These are phyloP conservation scores for Phyllostomus discolor DNA, from an alignment of 2,113 vertebrate species.

Conservation along the genomic window DNA sequence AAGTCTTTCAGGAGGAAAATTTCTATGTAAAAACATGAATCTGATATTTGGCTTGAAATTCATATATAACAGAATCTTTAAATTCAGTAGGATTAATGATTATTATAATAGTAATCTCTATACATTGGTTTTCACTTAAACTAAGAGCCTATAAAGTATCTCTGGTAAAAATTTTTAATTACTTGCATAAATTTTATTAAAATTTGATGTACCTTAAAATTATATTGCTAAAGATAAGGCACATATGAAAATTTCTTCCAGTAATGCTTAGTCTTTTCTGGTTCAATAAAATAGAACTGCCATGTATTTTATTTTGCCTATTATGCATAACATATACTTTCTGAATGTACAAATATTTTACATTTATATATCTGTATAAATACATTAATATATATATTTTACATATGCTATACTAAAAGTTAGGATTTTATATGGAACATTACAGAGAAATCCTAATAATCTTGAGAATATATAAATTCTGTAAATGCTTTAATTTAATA, in stretches of 20 bases:
- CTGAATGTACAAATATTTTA: not conserved
- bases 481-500: not conserved
- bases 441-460: not conserved
- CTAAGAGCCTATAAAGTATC: not conserved
- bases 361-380: not conserved
- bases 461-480: conserved; percentile 20
- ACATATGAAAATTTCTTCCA: not conserved
- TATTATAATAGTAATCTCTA: not conserved
- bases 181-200: not conserved
- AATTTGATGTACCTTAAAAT: conserved; percentile 16
- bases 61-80: not conserved
- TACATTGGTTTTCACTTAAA: conserved; percentile 7
- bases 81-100: not conserved
- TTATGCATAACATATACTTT: not conserved
- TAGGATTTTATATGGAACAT: not conserved
- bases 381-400: not conserved
- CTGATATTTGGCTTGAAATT: conserved; percentile 21
- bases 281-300: not conserved
- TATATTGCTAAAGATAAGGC: not conserved
- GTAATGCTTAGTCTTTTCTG: conserved; percentile 8
- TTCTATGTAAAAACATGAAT: not conserved
- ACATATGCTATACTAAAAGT: not conserved
- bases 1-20: conserved; percentile 9
- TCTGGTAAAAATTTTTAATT: not conserved
- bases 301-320: not conserved